phyloP scores from a whole-genome alignment of 2,113 vertebrate species.

The Smithornis capensis region DNA sequence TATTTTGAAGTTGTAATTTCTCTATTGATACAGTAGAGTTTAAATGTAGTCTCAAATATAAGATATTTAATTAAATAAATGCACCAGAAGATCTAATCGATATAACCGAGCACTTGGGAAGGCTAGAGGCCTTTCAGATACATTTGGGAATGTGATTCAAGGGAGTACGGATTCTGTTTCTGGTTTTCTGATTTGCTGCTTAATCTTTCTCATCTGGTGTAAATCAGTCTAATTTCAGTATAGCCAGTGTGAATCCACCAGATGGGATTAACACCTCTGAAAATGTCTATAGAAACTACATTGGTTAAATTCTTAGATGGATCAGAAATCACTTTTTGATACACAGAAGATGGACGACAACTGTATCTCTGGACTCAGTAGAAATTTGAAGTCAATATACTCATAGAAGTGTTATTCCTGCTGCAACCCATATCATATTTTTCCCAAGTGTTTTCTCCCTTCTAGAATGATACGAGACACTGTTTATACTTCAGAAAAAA shows the following conservation, averaged over 20 bases:
- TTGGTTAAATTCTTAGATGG: neutral
- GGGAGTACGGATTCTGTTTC: neutral
- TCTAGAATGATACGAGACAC: neutral
- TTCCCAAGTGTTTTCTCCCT: neutral
- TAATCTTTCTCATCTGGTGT: neutral
- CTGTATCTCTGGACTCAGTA: neutral
- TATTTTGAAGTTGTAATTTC: neutral
- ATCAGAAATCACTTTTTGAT: neutral
- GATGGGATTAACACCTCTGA: neutral
- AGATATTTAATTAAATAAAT: neutral
- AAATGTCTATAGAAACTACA: neutral
- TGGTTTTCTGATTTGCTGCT: neutral
- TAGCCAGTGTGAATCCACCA: neutral
- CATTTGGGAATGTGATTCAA: neutral
- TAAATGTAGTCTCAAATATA: neutral
- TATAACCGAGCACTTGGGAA: neutral
- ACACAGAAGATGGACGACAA: neutral
- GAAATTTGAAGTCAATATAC: neutral
- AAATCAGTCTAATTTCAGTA: neutral
- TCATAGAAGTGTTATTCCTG: neutral
- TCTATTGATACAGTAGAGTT: neutral
- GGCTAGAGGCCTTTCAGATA: neutral
- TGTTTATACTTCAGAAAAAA: neutral
- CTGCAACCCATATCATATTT: neutral
- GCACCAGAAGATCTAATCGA: neutral